Evolutionary conservation across 2,888 invertebrate genomes (phyloP), one percentile per base, ranked within the genome.

Genomic region (Cerceris ruficornis): DNA sequence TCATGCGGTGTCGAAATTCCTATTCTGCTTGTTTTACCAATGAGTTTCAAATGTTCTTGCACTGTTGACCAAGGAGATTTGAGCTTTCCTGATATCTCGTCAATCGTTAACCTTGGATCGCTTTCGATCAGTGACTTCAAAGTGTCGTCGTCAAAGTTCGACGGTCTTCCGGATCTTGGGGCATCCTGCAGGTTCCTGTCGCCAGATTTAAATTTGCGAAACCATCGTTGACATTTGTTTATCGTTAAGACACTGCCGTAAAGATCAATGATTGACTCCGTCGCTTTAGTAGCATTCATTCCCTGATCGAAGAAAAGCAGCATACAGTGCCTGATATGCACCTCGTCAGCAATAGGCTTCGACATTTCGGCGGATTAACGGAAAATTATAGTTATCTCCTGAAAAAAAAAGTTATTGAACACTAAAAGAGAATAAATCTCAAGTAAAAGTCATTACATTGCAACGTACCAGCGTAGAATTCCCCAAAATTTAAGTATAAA

Each of bases 211-310:
- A 41, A 62, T 62, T 49, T 49, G 2, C 49, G 6, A n/a, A 49
- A 62, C 62, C 15, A 49, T n/a, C n/a, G 49, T 62, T 62, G 62
- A 17, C 49, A 46, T 50, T 62, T 62, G 50, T 62, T 62, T 17
- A 62, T 49, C 14, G 15, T 49, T 39, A 62, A 46, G 39, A 62
- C 49, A 50, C 39, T 49, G 49, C 62, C 62, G 49, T 62, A 49
- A 39, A 49, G 17, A 28, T 46, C 4, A 50, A 15, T 28, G n/a
- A 62, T 62, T 28, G 28, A 28, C n/a, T 49, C 17, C n/a, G 49
- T 62, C 7, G 17, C 50, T 17, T 17, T 49, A 15, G 49, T 62
- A 28, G 43, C 43, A 49, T 61, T 61, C 14, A 42, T 46, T 7
- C 61, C 61, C 4, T 42, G 7, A 8, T 17, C 5, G 14, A 61